phyloP scores from a whole-genome alignment of 2,888 invertebrate species.

The Tuberolachnus salignus region DNA sequence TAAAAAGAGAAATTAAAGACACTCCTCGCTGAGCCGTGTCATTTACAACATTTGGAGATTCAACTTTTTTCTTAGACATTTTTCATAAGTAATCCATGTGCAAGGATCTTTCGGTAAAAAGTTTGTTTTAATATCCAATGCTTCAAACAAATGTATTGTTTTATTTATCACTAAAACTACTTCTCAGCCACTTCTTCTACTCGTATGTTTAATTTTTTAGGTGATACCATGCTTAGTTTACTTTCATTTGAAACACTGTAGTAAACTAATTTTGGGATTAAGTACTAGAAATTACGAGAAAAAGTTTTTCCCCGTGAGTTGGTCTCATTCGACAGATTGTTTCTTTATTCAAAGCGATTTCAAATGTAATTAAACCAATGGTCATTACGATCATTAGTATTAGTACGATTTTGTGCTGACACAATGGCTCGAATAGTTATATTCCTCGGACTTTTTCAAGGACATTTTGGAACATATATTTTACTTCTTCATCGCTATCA shows the following conservation, averaged over 20 bases:
- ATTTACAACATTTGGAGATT: background rate
- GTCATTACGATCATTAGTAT: constrained; percentile 32
- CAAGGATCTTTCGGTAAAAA: constrained; percentile 8
- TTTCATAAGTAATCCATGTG: constrained; percentile 7
- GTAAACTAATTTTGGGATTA: background rate
- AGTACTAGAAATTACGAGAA: background rate
- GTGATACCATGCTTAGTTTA: too few relatives aligned
- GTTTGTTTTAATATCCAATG: constrained; percentile 21
- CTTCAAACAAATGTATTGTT: background rate
- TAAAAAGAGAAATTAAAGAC: background rate
- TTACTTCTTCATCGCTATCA: background rate
- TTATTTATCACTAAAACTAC: background rate
- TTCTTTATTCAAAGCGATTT: constrained; percentile 13
- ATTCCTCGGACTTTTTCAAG: background rate
- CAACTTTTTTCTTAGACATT: background rate
- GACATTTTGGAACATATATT: constrained; percentile 4
- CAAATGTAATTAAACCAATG: background rate
- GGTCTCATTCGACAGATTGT: constrained; percentile 3
- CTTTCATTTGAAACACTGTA: constrained; percentile 7
- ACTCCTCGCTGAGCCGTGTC: background rate
- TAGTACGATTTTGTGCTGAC: constrained; percentile 18
- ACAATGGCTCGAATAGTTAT: constrained; percentile 7
- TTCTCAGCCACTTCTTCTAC: background rate
- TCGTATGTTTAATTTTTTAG: constrained; percentile 14
- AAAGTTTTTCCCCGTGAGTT: background rate